Conservation (phyloP, 2,797 vertebrate genomes). For the Callimico goeldii region DNA sequence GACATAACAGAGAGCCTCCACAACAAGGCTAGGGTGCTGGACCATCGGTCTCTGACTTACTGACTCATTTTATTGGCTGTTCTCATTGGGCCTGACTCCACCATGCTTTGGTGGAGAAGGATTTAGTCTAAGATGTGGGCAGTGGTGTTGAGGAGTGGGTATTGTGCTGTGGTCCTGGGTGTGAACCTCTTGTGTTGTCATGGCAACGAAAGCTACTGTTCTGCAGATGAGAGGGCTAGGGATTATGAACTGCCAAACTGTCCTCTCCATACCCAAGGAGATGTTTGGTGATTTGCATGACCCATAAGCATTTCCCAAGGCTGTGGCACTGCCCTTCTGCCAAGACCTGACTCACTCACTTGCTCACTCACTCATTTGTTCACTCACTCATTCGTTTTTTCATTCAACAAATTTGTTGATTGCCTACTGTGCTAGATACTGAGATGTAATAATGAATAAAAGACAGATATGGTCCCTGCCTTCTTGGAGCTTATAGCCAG, state of each 20-base stretch:
- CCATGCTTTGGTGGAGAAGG: background rate
- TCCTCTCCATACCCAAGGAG: background rate
- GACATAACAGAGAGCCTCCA: background rate
- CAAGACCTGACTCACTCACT: background rate
- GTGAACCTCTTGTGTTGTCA: background rate
- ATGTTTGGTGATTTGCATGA: background rate
- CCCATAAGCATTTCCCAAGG: background rate
- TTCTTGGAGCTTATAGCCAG: background rate
- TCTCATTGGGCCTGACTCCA: background rate
- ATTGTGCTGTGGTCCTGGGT: background rate
- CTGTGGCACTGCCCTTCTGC: background rate
- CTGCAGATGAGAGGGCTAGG: background rate
- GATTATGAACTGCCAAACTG: background rate
- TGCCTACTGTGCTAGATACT: background rate
- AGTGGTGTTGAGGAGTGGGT: background rate
- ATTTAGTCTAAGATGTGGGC: background rate
- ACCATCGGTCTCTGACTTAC: background rate
- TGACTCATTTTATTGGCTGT: background rate
- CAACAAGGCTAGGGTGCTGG: background rate
- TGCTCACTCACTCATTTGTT: background rate
- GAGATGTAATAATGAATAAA: background rate
- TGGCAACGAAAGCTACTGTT: background rate
- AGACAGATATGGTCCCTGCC: background rate
- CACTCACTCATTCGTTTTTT: background rate
- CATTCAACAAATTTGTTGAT: background rate